Percentiles rank a stretch among this genome's conserved stretches.
These are phyloP conservation scores for Autographa gamma DNA, from an alignment of 2,888 invertebrate species.

Conservation along the genomic window DNA sequence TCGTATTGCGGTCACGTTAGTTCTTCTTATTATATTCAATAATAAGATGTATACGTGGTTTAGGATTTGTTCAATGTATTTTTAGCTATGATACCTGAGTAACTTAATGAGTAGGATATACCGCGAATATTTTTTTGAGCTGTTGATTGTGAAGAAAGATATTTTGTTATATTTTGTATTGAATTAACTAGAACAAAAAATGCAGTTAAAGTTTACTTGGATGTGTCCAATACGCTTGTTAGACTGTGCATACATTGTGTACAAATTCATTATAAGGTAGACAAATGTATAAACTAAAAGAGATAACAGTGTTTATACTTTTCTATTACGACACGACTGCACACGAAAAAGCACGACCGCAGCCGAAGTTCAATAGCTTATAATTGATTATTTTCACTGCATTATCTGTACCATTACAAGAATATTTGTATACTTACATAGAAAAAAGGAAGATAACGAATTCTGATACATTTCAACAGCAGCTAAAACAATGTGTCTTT, in stretches of 20 bases:
- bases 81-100: not conserved
- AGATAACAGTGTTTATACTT: not conserved
- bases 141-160: not conserved
- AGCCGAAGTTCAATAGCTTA: not conserved
- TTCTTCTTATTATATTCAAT: not conserved
- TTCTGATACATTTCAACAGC: slow-evolving; percentile 37
- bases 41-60: not conserved
- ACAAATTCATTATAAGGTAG: not conserved
- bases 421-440: slow-evolving; percentile 25
- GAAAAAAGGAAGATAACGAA: slow-evolving; percentile 45
- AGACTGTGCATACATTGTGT: not conserved
- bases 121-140: too few species aligned
- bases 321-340: not conserved
- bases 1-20: slow-evolving; percentile 1
- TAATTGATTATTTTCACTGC: slow-evolving; percentile 2
- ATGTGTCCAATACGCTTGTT: not conserved
- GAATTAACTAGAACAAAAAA: not conserved
- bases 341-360: not conserved
- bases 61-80: not conserved
- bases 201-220: not conserved
- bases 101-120: too few species aligned
- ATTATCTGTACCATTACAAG: not conserved
- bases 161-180: not conserved
- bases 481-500: slow-evolving; percentile 42
- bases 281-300: not conserved